These are phyloP conservation scores for Kryptolebias ocellatus DNA, from an alignment of 2,797 vertebrate genomes.

Conservation along the genomic window DNA sequence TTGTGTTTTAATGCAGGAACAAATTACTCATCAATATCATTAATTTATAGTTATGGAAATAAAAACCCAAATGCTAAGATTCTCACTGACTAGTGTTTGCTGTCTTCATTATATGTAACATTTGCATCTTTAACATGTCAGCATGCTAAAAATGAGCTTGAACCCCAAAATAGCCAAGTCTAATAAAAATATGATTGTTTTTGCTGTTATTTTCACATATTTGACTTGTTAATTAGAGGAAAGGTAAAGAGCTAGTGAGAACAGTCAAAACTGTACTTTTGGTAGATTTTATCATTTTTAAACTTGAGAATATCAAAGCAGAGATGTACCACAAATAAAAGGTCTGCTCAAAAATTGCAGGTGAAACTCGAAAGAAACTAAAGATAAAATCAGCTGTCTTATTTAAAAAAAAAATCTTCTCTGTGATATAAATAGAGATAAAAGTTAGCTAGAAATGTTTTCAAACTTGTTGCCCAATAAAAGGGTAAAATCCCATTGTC, in stretches of 20 bases:
- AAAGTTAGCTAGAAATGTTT: too few relatives aligned
- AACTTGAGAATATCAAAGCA: too few relatives aligned
- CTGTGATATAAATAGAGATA: too few relatives aligned
- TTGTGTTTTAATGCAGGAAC: background rate
- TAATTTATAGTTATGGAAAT: too few relatives aligned
- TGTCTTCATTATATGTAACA: background rate
- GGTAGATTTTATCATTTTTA: too few relatives aligned
- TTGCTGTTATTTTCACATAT: background rate
- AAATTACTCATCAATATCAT: background rate
- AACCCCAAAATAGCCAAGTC: background rate
- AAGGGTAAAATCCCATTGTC: background rate
- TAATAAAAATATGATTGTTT: background rate
- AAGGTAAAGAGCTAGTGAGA: background rate
- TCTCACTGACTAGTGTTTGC: background rate
- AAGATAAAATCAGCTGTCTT: too few relatives aligned
- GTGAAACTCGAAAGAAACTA: too few relatives aligned
- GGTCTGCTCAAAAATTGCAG: too few relatives aligned
- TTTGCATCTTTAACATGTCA: background rate
- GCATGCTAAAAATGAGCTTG: background rate
- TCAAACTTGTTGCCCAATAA: too few relatives aligned
- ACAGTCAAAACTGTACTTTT: background rate
- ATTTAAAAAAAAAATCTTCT: too few relatives aligned
- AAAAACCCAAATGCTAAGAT: background rate
- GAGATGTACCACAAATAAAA: too few relatives aligned
- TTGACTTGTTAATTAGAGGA: background rate